A percentile compares a stretch with the other conserved stretches of the same genome.
phyloP scores from a whole-genome alignment of 1,140 invertebrate species.

The Phenacoccus solenopsis region DNA sequence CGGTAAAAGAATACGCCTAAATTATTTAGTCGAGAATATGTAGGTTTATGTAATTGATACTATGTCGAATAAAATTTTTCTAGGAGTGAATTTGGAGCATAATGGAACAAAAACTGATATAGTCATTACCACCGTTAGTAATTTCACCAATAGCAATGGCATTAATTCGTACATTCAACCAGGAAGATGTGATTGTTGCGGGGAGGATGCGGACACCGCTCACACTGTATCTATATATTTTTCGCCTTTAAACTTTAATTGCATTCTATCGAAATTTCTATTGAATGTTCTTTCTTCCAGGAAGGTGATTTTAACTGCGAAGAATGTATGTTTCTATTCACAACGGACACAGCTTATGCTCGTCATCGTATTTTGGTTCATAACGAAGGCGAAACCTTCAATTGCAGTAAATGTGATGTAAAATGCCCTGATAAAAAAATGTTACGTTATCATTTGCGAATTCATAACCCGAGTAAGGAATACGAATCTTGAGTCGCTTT shows the following conservation, averaged over 20 bases:
- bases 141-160: not conserved
- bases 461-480: constrained; percentile 30
- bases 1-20: not conserved
- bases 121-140: not conserved
- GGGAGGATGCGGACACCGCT: constrained; percentile 38
- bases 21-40: not conserved
- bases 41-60: too few relatives aligned
- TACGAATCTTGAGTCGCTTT: not conserved
- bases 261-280: not conserved
- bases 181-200: constrained; percentile 39
- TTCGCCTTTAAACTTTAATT: constrained; percentile 5
- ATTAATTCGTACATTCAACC: constrained; percentile 21
- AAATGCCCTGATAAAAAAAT: constrained; percentile 39
- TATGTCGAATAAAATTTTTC: too few relatives aligned
- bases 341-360: constrained; percentile 37
- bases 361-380: constrained; percentile 38
- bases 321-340: constrained; percentile 43
- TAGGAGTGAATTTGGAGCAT: not conserved
- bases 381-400: constrained; percentile 34
- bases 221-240: constrained; percentile 34
- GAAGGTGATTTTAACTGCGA: constrained; percentile 38
- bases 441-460: constrained; percentile 40
- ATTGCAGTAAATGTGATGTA: constrained; percentile 37
- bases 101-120: not conserved
- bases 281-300: constrained; percentile 29